A percentile compares a stretch with the other conserved stretches of the same genome.
Conservation (phyloP, 30 jellyfish, hydroid and myxozoan genomes). For the Aurelia sp. region DNA sequence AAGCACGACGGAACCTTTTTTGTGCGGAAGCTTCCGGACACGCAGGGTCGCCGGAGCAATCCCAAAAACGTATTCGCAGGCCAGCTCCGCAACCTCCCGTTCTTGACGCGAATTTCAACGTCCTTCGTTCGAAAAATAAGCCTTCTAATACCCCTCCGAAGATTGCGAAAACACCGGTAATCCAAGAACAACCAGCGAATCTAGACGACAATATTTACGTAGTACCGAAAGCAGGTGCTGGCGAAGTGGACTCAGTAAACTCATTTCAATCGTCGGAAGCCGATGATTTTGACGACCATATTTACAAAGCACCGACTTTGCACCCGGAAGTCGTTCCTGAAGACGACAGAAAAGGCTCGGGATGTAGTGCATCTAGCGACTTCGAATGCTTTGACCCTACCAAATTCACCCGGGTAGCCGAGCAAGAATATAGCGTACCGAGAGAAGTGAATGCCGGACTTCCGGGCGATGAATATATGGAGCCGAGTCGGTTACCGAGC, state of each 20-base stretch:
- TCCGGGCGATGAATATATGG: slow-evolving; percentile 34
- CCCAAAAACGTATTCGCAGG: slow-evolving; percentile 40
- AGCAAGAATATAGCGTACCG: slow-evolving; percentile 23
- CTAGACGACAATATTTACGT: slow-evolving; percentile 42
- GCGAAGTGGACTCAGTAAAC: slow-evolving; percentile 17
- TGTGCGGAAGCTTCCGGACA: slow-evolving; percentile 4
- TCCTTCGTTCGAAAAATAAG: slow-evolving; percentile 22
- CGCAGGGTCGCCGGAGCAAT: slow-evolving; percentile 2
- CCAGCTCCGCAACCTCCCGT: slow-evolving; percentile 70
- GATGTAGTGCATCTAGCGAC: neutral
- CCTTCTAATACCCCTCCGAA: neutral
- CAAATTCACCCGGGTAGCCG: neutral
- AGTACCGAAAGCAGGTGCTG: slow-evolving; percentile 21
- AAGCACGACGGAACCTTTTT: slow-evolving; percentile 42
- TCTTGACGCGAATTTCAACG: slow-evolving; percentile 29
- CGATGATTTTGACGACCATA: slow-evolving; percentile 32
- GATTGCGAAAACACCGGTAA: neutral
- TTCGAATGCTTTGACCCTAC: too few species aligned
- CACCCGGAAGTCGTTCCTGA: neutral
- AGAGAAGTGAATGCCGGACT: neutral
- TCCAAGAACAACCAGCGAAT: neutral
- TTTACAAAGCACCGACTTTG: slow-evolving; percentile 59
- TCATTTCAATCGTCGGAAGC: slow-evolving; percentile 15
- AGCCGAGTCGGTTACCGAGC: slow-evolving; percentile 35
- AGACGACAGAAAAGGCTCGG: neutral